Evolutionary conservation across 2,888 invertebrate genomes (phyloP).

Genomic region (Drosophila prolongata): DNA sequence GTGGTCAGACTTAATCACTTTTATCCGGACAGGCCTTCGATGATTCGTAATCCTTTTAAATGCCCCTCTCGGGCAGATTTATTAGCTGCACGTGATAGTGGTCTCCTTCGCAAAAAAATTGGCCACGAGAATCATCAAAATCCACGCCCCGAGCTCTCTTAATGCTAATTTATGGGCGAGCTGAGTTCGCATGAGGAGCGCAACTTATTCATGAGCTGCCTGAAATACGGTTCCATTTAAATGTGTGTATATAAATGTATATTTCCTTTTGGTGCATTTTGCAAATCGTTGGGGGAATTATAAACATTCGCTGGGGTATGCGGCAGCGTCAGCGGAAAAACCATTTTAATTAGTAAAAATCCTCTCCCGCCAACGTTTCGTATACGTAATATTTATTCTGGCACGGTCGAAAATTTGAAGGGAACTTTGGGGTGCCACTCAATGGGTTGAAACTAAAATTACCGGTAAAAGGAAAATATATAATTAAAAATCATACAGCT

Average conservation of each 20-base stretch:
- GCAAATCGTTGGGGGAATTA: slow-evolving; percentile 66
- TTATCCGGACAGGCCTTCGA: slow-evolving; percentile 65
- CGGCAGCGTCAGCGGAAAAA: slow-evolving; percentile 62
- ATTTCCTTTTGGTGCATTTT: slow-evolving; percentile 51
- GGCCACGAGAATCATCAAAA: slow-evolving; percentile 33
- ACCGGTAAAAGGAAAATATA: not conserved
- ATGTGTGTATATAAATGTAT: slow-evolving; percentile 28
- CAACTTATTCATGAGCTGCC: slow-evolving; percentile 72
- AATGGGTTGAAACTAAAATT: not conserved
- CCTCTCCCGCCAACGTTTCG: slow-evolving; percentile 41
- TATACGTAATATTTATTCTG: slow-evolving; percentile 65
- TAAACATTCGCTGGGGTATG: slow-evolving; percentile 27
- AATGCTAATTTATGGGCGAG: slow-evolving; percentile 74
- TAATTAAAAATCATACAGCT: too few species aligned
- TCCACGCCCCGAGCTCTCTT: slow-evolving; percentile 67
- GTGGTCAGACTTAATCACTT: slow-evolving; percentile 81
- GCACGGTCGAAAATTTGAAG: slow-evolving; percentile 2
- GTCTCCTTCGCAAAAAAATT: slow-evolving; percentile 35
- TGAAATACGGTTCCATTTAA: slow-evolving; percentile 43
- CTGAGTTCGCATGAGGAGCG: slow-evolving; percentile 50
- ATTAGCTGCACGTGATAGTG: slow-evolving; percentile 81
- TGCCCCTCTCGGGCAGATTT: slow-evolving; percentile 79
- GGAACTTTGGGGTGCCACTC: not conserved
- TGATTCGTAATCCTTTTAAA: slow-evolving; percentile 64
- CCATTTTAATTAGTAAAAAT: slow-evolving; percentile 77